A percentile compares a stretch with the other conserved stretches of the same genome.
These are phyloP conservation scores for Gonocerus acuteangulatus DNA, from an alignment of 2,888 invertebrate species.

Conservation along the genomic window DNA sequence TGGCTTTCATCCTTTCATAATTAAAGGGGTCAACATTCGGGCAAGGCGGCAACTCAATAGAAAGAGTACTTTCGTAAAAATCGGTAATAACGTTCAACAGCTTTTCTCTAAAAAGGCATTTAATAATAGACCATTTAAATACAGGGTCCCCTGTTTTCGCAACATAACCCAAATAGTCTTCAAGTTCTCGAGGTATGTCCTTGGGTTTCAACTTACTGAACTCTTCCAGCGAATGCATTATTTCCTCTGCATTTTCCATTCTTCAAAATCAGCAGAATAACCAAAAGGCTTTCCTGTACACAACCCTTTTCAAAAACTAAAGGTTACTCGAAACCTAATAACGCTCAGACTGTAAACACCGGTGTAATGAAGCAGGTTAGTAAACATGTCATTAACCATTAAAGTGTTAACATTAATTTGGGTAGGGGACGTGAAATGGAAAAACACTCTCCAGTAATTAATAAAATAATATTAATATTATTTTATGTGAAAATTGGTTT, in stretches of 20 bases:
- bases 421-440: too few species aligned
- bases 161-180: constrained; percentile 81
- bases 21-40: constrained; percentile 88
- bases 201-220: constrained; percentile 70
- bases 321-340: constrained; percentile 8
- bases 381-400: neutral
- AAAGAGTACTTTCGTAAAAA: constrained; percentile 71
- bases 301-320: neutral
- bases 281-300: neutral
- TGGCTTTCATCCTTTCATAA: constrained; percentile 80
- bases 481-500: too few species aligned
- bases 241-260: constrained; percentile 81
- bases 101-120: constrained; percentile 81
- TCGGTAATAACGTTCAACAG: constrained; percentile 77
- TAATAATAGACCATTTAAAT: constrained; percentile 83
- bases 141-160: constrained; percentile 91
- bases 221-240: constrained; percentile 73
- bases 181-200: constrained; percentile 79
- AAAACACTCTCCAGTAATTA: too few species aligned
- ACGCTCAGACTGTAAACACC: constrained; percentile 18
- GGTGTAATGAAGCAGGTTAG: constrained; percentile 16
- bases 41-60: constrained; percentile 70
- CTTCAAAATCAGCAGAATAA: neutral
- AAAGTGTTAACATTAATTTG: neutral
- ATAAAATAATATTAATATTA: too few species aligned